Evolutionary conservation across 2,113 vertebrate genomes (phyloP), one percentile per base, ranked within the genome.

Genomic region (Cyanoderma ruficeps): DNA sequence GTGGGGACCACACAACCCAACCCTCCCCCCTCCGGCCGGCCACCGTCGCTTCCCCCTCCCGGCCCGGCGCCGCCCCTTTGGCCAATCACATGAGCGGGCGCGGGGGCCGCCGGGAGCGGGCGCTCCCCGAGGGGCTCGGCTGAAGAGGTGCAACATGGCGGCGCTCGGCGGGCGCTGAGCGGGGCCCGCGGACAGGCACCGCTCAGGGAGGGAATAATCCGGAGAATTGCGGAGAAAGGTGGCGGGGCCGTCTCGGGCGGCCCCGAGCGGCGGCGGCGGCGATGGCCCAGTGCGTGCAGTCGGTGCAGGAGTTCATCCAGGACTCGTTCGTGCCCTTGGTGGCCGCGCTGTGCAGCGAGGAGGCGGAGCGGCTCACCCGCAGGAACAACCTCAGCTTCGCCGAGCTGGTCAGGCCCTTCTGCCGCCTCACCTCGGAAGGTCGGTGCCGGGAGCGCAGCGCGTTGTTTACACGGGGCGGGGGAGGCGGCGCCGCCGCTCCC

Each of bases 261-360:
- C 74, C 72, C 35, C 39, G 81, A 72, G 44, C 55, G 46, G 80
- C 22, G 80, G 80, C 22, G 80, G 80, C 18, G 78, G 95, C 86
- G 72, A 99, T 99, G 99, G 99, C 99, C 89, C 99, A 99, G 96
- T 99, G 99, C 74, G 98, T 99, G 35, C 99, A 99, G 95, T 99
- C 99, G 27, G 99, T 99, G 93, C 99, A 99, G 94, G 99, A 99
- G 98, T 99, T 99, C 78, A 98, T 99, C 90, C 99, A 99, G 97
- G 99, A 99, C 97, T 99, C 99, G 46, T 99, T 99, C 96, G 99
- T 99, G 55, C 99, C 99, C 50, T 99, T 98, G 98, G 99, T 99
- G 88, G 99, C 99, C 67, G 99, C 99, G n/a, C 96, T 99, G 83
- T 99, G 99, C 88, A 99, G 99, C 84, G 98, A 98, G 84, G 99